These are phyloP conservation scores for Mimumesa dahlbomi DNA, from an alignment of 2,888 invertebrate genomes.

Conservation along the genomic window DNA sequence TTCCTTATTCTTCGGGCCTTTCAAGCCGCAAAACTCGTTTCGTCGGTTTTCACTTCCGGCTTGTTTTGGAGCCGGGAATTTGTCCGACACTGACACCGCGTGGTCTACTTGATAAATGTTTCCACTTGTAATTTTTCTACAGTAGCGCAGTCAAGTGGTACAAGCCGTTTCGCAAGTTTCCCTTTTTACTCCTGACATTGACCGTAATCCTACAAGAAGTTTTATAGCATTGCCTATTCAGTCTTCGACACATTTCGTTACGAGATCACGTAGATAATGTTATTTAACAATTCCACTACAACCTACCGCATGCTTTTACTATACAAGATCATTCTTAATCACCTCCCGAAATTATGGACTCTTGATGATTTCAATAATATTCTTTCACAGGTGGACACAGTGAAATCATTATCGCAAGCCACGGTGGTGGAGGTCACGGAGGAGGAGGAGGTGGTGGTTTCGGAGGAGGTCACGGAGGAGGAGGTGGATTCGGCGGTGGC, in stretches of 20 bases:
- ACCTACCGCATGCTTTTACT: no score
- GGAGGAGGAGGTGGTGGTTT: conserved; percentile 34
- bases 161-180: not conserved
- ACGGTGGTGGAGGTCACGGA: conserved; percentile 28
- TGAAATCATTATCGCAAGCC: conserved; percentile 23
- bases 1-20: conserved; percentile 1
- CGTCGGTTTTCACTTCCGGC: conserved; percentile 43
- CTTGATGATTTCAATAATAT: not conserved
- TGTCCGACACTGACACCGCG: not conserved
- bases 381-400: conserved; percentile 28
- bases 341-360: not conserved
- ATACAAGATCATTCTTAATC: no score
- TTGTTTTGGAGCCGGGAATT: conserved; percentile 16
- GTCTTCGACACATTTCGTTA: not conserved
- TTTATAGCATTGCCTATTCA: not conserved
- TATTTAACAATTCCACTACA: no score
- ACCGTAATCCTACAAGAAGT: not conserved
- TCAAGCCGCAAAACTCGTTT: conserved; percentile 34
- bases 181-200: conserved; percentile 2
- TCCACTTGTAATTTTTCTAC: not conserved
- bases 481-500: conserved; percentile 55
- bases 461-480: conserved; percentile 54
- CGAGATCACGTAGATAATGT: not conserved
- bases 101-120: not conserved
- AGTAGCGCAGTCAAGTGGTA: no score